phyloP scores from a whole-genome alignment of 1,140 invertebrate species.

The Drosophila parabipectinata region DNA sequence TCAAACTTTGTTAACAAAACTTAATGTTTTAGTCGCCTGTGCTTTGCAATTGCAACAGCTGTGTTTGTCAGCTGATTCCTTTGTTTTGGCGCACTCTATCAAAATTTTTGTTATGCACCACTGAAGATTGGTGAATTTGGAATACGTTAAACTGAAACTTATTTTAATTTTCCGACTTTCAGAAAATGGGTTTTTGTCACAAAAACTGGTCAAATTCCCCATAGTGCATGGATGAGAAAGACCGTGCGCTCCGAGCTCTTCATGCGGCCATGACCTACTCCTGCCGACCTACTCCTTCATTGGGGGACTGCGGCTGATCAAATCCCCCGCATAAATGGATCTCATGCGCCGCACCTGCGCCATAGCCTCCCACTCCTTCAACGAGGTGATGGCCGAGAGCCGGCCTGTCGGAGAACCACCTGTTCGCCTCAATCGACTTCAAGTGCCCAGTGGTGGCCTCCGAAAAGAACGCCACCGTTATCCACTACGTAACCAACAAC shows the following conservation, averaged over 20 bases:
- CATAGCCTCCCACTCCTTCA: conserved; percentile 92
- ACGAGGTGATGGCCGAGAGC: conserved; percentile 91
- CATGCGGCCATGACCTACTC: conserved; percentile 80
- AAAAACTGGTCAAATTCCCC: too few relatives aligned
- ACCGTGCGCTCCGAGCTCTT: conserved; percentile 80
- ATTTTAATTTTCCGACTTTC: too few relatives aligned
- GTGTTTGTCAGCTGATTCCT: too few relatives aligned
- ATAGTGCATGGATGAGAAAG: conserved; percentile 73
- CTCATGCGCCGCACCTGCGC: conserved; percentile 93
- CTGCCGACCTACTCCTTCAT: conserved; percentile 83
- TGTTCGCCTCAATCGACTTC: conserved; percentile 96
- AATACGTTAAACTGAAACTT: too few relatives aligned
- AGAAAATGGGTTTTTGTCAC: too few relatives aligned
- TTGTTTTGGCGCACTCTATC: too few relatives aligned
- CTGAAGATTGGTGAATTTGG: too few relatives aligned
- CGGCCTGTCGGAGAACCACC: conserved; percentile 91
- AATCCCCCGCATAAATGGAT: conserved; percentile 92
- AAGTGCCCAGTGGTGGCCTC: conserved; percentile 97
- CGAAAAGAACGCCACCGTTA: conserved; percentile 94
- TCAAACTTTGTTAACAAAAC: too few relatives aligned
- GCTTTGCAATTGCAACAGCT: too few relatives aligned
- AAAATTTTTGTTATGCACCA: too few relatives aligned
- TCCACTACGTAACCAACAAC: conserved; percentile 98
- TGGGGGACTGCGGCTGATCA: conserved; percentile 92
- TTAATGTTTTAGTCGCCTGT: too few relatives aligned